Percentiles rank a stretch among this genome's conserved stretches.
phyloP scores from a whole-genome alignment of 2,888 invertebrate genomes.

The Eurytoma californica region DNA sequence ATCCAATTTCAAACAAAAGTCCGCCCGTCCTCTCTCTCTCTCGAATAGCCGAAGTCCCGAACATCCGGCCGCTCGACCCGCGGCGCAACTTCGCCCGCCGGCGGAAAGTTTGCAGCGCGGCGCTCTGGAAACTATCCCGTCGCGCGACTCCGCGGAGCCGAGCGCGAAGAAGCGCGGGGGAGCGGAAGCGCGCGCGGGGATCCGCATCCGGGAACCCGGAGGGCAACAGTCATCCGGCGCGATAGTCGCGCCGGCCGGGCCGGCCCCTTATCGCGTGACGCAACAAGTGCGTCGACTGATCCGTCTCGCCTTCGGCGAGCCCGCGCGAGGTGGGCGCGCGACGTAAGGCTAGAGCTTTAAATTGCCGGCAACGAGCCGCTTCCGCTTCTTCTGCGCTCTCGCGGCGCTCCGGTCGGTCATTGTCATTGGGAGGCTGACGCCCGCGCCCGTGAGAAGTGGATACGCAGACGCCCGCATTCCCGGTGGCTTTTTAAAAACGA shows the following conservation, averaged over 20 bases:
- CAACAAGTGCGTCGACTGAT: conserved; percentile 46
- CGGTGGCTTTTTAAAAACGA: no score
- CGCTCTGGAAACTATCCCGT: no score
- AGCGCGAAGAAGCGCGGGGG: no score
- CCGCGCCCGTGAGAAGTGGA: conserved; percentile 5
- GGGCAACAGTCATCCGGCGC: background rate
- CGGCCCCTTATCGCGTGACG: conserved; percentile 43
- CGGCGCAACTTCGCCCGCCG: background rate
- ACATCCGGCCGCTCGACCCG: no score
- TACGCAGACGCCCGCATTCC: background rate
- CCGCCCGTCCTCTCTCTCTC: background rate
- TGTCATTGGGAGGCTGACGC: no score
- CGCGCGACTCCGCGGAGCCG: background rate
- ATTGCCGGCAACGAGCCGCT: conserved; percentile 57
- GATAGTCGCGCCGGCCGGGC: background rate
- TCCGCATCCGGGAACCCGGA: background rate
- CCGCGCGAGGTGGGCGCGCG: background rate
- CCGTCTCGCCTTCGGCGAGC: conserved; percentile 16
- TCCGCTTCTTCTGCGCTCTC: conserved; percentile 41
- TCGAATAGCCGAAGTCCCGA: background rate
- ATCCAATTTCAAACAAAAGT: background rate
- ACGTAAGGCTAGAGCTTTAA: conserved; percentile 26
- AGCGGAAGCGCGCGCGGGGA: background rate
- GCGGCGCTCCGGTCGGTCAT: no score
- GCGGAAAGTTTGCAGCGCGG: background rate